phyloP scores from a whole-genome alignment of 2,113 vertebrate genomes.

The Peucedramus taeniatus region DNA sequence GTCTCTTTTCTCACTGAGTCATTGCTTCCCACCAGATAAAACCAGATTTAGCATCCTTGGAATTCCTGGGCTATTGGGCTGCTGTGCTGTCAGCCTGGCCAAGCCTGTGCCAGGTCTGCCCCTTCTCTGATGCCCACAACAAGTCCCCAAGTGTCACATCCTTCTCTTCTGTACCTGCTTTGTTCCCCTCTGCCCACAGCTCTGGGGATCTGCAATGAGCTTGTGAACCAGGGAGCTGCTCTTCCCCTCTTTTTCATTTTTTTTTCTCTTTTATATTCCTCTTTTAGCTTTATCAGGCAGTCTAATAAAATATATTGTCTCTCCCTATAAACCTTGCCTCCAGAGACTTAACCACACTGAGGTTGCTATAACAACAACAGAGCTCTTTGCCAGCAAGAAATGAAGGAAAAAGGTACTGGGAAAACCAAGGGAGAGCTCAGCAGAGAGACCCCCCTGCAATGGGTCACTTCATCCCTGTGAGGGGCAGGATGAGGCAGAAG shows the following conservation, averaged over 20 bases:
- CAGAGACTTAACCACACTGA: neutral
- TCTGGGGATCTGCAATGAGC: neutral
- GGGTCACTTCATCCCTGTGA: fast-evolving
- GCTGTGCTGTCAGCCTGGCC: neutral
- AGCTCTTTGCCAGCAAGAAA: slow-evolving; percentile 29
- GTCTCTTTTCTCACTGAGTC: neutral
- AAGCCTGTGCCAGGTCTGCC: neutral
- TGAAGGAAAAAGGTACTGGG: neutral
- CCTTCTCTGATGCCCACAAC: neutral
- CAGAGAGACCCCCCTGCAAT: neutral
- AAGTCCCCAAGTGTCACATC: fast-evolving
- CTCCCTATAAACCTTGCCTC: slow-evolving; percentile 56
- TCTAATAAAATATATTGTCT: slow-evolving; percentile 55
- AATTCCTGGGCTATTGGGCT: neutral
- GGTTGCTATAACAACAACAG: slow-evolving; percentile 50
- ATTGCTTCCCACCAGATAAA: neutral
- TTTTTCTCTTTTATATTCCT: neutral
- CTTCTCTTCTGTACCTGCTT: neutral
- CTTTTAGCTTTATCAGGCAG: neutral
- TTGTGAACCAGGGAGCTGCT: neutral
- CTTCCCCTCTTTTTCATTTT: neutral
- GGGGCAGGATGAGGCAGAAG: neutral
- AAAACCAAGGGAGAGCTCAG: neutral
- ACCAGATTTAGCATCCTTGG: neutral
- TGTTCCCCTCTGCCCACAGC: neutral